Evolutionary conservation across 2,797 vertebrate species (phyloP), one percentile per base, ranked within the genome.

Genomic region (Enteromius fasciolatus): DNA sequence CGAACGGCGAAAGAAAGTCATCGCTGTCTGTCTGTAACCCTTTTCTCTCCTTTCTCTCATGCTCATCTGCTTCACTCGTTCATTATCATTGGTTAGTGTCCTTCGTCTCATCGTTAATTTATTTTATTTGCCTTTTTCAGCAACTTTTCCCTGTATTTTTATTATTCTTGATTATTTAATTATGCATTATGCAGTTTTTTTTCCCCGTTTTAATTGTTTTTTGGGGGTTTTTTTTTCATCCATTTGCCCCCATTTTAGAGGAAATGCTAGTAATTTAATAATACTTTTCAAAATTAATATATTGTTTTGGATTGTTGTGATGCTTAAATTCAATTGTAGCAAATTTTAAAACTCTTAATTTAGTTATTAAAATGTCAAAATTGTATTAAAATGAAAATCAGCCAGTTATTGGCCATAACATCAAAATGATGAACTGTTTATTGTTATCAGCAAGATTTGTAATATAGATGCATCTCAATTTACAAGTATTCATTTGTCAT

Each of bases 1-100:
- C 92, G 97, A 94, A 28, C 94, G 95, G 91, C 97, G 96, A 96
- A 97, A 97, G 96, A 97, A 95, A 93, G 92, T 95, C 91, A 94
- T 95, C 75, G 92, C 95, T 76, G 92, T 96, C 92, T 97, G 95
- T 95, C 87, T 96, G 92, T 98, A 96, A 96, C 93, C 86, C 74
- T 57, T 85, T 80, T 89, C 48, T 92, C 57, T 93, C 90, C 86
- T 89, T 88, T 85, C 84, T 77, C 77, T 48, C 59, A 63, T 17
- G 4, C 61, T 88, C 31, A 31, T 84, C 77, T 79, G 36, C 64
- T 74, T 75, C 57, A 63, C 68, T 68, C 33, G 6, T 63, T 68
- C 66, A n/a, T 86, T 79, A 61, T 48, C 68, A 7, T 85, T 73
- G 1, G 46, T 85, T 75, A 84, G 83, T 74, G 57, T 39, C 31